These are phyloP conservation scores for Hyalella azteca DNA, from an alignment of 2,888 invertebrate species.

Conservation along the genomic window DNA sequence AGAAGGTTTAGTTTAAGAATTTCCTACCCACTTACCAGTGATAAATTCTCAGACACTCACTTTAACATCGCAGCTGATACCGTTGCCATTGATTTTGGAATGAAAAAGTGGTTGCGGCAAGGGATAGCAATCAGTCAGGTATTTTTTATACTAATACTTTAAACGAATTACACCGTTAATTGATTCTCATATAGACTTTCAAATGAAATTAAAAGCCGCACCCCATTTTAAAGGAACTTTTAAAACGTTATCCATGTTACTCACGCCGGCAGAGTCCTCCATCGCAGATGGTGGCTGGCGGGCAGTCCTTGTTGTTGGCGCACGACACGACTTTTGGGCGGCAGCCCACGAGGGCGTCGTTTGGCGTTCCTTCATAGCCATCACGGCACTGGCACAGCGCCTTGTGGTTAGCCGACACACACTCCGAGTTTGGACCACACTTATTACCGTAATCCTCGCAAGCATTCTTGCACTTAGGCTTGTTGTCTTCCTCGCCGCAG, in stretches of 20 bases:
- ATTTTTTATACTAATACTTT: too few species aligned
- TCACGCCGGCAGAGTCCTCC: constrained; percentile 85
- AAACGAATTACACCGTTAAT: too few species aligned
- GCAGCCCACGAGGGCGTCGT: constrained; percentile 67
- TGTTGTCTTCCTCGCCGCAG: constrained; percentile 74
- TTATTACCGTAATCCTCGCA: constrained; percentile 72
- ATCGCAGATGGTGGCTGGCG: constrained; percentile 77
- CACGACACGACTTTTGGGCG: constrained; percentile 70
- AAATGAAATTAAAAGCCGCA: too few species aligned
- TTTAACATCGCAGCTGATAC: too few species aligned
- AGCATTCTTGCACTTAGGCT: constrained; percentile 81
- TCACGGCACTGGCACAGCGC: constrained; percentile 83
- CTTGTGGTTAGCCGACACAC: constrained; percentile 76
- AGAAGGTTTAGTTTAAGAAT: too few species aligned
- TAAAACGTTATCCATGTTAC: constrained; percentile 59
- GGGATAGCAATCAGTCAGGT: too few species aligned
- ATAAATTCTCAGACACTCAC: too few species aligned
- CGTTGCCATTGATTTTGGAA: too few species aligned
- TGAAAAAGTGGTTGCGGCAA: too few species aligned
- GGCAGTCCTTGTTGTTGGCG: constrained; percentile 81
- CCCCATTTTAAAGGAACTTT: neutral
- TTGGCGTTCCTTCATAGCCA: constrained; percentile 83
- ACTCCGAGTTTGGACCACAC: constrained; percentile 86
- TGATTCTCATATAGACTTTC: too few species aligned
- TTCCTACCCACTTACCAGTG: too few species aligned